A percentile compares a stretch with the other conserved stretches of the same genome.
These are phyloP conservation scores for Eurois occulta DNA, from an alignment of 2,888 invertebrate genomes.

Conservation along the genomic window DNA sequence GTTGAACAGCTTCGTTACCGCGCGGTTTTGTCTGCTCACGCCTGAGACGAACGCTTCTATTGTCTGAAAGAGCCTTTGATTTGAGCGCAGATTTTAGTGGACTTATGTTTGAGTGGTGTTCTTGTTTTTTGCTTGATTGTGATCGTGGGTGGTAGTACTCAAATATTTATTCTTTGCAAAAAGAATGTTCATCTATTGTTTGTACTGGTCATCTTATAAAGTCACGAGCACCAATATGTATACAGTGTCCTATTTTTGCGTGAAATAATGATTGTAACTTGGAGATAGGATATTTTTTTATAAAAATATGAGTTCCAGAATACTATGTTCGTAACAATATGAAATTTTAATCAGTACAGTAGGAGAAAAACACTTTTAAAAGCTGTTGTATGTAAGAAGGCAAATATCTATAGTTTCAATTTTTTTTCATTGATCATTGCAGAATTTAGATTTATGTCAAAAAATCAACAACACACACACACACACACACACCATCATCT, in stretches of 20 bases:
- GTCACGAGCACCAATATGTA: too few relatives aligned
- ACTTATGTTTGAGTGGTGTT: not conserved
- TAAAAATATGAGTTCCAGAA: too few relatives aligned
- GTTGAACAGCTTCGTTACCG: conserved; percentile 47
- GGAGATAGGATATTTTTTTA: too few relatives aligned
- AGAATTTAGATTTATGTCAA: not conserved
- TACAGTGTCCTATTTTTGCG: too few relatives aligned
- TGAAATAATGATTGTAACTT: too few relatives aligned
- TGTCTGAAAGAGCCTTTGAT: conserved; percentile 40
- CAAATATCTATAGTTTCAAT: too few relatives aligned
- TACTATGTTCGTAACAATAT: too few relatives aligned
- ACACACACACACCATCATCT: not conserved
- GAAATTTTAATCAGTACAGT: too few relatives aligned
- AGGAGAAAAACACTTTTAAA: too few relatives aligned
- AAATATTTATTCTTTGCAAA: not conserved
- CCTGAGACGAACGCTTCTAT: conserved; percentile 34
- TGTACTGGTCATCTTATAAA: not conserved
- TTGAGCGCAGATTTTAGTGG: not conserved
- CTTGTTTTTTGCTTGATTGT: not conserved
- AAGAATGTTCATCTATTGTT: too few relatives aligned
- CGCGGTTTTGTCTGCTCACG: conserved; percentile 39
- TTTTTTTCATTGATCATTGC: not conserved
- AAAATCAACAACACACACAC: not conserved
- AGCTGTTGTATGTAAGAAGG: too few relatives aligned
- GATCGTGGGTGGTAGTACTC: not conserved